Conservation (phyloP, 2,888 invertebrate genomes). For the Hemithea aestivaria region DNA sequence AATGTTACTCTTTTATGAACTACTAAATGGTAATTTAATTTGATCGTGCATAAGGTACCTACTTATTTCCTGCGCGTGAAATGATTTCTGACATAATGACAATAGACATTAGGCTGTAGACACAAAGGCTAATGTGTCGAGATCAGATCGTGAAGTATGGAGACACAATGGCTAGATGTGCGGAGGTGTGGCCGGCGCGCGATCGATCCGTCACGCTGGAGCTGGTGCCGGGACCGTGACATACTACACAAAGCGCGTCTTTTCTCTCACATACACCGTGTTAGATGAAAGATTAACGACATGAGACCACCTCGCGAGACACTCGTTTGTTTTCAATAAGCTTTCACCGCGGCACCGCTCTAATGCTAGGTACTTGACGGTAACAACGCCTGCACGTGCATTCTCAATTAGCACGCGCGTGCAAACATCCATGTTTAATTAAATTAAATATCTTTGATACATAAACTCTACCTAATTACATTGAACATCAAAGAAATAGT, state of each 20-base stretch:
- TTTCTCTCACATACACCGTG: conserved; percentile 13
- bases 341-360: conserved; percentile 34
- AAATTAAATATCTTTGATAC: too few species aligned
- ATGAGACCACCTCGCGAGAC: conserved; percentile 51
- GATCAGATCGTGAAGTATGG: conserved; percentile 36
- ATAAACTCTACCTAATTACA: too few species aligned
- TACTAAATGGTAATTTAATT: conserved; percentile 24
- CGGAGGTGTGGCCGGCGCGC: conserved; percentile 40
- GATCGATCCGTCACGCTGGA: conserved; percentile 42
- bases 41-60: conserved; percentile 20
- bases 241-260: conserved; percentile 42
- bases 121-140: conserved; percentile 46
- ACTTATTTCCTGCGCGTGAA: conserved; percentile 24
- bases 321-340: conserved; percentile 50
- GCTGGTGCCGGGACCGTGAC: conserved; percentile 46
- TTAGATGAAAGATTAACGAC: conserved; percentile 63
- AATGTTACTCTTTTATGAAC: conserved; percentile 8
- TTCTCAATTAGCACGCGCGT: conserved; percentile 8
- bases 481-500: too few species aligned
- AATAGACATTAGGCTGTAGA: conserved; percentile 47
- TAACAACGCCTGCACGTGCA: conserved; percentile 4
- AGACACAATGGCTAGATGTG: conserved; percentile 32
- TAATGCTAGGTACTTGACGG: conserved; percentile 9
- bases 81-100: conserved; percentile 38
- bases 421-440: conserved; percentile 1